Conservation (phyloP, 1,140 invertebrate species). For the Drosophila trapezifrons region DNA sequence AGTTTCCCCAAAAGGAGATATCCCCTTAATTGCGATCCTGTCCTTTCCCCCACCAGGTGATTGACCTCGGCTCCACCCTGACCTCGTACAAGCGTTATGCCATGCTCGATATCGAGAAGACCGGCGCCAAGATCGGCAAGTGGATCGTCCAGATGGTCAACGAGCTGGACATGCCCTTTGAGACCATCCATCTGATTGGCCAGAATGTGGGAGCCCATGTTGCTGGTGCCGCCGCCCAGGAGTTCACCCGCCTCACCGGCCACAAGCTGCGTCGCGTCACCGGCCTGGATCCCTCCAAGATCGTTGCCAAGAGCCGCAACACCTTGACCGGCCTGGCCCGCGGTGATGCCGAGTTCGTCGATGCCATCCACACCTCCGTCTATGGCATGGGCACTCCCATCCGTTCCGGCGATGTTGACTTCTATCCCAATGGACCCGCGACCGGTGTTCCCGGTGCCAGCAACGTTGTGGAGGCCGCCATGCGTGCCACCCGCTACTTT, state of each 20-base stretch:
- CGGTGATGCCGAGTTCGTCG: conserved; percentile 87
- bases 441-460: conserved; percentile 85
- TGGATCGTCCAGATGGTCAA: conserved; percentile 67
- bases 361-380: conserved; percentile 90
- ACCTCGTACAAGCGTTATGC: conserved; percentile 68
- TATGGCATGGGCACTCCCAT: conserved; percentile 89
- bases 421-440: conserved; percentile 89
- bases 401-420: conserved; percentile 89
- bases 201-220: conserved; percentile 84
- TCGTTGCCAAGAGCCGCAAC: conserved; percentile 86
- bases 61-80: conserved; percentile 67
- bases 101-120: conserved; percentile 66
- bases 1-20: no score
- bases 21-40: no score
- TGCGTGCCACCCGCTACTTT: conserved; percentile 87
- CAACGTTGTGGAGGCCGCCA: conserved; percentile 87
- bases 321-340: conserved; percentile 85
- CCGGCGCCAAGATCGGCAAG: conserved; percentile 57
- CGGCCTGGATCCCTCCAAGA: conserved; percentile 89
- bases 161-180: conserved; percentile 63
- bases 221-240: conserved; percentile 86
- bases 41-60: conserved; percentile 2
- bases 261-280: conserved; percentile 86
- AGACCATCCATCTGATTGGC: conserved; percentile 80
- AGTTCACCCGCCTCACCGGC: conserved; percentile 86